Evolutionary conservation across 2,797 vertebrate genomes (phyloP).

Genomic region (Galago senegalensis): DNA sequence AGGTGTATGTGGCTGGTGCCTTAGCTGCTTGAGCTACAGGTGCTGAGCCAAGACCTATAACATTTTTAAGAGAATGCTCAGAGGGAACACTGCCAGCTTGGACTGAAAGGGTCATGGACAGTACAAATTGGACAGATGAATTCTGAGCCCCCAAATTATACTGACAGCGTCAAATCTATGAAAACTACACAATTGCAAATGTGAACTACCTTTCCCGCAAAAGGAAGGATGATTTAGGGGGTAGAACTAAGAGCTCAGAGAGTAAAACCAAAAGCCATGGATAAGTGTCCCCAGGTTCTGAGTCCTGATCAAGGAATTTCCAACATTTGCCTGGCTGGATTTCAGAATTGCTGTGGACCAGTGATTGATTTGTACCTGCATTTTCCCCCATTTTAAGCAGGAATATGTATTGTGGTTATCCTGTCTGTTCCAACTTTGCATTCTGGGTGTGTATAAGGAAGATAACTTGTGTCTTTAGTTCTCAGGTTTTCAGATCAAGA

Average conservation of each 20-base stretch:
- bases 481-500: neutral
- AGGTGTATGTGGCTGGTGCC: too few relatives aligned
- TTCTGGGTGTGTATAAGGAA: neutral
- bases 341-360: constrained; percentile 52
- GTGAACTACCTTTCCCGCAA: neutral
- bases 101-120: neutral
- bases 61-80: neutral
- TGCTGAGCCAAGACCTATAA: neutral
- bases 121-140: constrained; percentile 1
- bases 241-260: neutral
- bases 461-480: neutral
- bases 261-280: neutral
- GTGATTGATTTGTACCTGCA: neutral
- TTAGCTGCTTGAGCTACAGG: too few relatives aligned
- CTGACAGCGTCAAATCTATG: neutral
- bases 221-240: neutral
- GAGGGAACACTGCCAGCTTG: neutral
- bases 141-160: neutral
- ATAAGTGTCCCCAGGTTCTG: neutral
- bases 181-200: neutral
- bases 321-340: neutral
- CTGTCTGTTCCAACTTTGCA: neutral
- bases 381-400: neutral
- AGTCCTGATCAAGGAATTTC: neutral
- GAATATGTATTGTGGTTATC: neutral